These are phyloP conservation scores for Carcharodon carcharias DNA, from an alignment of 2,797 vertebrate genomes.

Conservation along the genomic window DNA sequence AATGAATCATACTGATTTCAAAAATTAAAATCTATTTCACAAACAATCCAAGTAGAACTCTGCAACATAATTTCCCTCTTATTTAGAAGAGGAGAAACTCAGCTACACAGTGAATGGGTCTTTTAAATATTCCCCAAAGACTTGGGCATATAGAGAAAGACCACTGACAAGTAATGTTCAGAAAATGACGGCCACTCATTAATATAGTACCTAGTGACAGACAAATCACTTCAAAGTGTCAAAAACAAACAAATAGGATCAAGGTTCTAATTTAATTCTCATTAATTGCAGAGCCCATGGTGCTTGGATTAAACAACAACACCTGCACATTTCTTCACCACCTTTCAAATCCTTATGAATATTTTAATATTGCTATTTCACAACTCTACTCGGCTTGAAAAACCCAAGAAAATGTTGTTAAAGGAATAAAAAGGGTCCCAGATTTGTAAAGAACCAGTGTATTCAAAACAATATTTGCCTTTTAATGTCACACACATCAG, in stretches of 20 bases:
- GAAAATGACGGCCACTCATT: constrained; percentile 52
- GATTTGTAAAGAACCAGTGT: constrained; percentile 75
- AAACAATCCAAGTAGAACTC: background rate
- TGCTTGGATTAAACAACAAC: constrained; percentile 70
- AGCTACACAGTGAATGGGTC: background rate
- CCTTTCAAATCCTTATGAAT: background rate
- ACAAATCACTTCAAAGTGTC: constrained; percentile 56
- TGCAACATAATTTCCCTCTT: constrained; percentile 4
- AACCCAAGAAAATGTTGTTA: background rate
- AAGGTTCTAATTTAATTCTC: constrained; percentile 58
- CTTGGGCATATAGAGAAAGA: constrained; percentile 46
- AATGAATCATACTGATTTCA: background rate
- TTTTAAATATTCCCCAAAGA: background rate
- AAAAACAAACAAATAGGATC: constrained; percentile 58
- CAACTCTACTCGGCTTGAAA: background rate
- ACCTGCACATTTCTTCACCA: constrained; percentile 69
- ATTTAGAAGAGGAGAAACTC: background rate
- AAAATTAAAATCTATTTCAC: constrained; percentile 5
- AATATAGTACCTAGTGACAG: constrained; percentile 56
- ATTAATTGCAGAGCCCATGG: constrained; percentile 67
- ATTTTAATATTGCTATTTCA: background rate
- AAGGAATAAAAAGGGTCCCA: constrained; percentile 42
- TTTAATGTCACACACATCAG: constrained; percentile 77
- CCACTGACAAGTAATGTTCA: constrained; percentile 48
- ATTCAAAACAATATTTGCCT: constrained; percentile 60